Evolutionary conservation across 2,113 vertebrate genomes (phyloP).

Genomic region (Casuarius casuarius): DNA sequence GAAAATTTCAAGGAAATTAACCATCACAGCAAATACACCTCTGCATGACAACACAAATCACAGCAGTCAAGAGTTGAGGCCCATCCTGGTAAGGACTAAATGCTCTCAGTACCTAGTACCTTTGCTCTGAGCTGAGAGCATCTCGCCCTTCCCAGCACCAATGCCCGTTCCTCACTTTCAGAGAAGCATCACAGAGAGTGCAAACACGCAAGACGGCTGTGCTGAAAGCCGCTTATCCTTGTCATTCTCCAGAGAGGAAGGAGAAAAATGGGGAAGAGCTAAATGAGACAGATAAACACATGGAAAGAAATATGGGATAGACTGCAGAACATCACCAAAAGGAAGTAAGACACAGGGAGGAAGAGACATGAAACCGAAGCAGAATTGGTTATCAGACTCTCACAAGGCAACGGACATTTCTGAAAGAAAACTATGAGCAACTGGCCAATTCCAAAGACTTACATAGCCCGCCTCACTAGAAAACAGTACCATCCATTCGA

Average conservation of each 20-base stretch:
- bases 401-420: background rate
- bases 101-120: background rate
- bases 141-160: background rate
- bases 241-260: background rate
- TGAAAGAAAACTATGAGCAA: background rate
- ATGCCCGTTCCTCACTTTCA: background rate
- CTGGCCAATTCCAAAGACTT: too few species aligned
- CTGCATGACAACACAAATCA: background rate
- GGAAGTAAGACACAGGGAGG: background rate
- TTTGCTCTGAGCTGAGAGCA: background rate
- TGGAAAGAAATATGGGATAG: background rate
- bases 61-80: background rate
- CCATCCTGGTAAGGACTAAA: background rate
- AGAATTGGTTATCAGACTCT: background rate
- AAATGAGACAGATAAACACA: background rate
- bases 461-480: background rate
- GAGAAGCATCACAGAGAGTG: background rate
- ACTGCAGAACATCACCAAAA: background rate
- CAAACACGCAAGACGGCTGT: rapidly evolving
- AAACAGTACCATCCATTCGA: background rate
- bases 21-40: background rate
- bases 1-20: background rate
- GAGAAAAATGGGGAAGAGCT: background rate
- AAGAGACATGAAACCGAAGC: background rate
- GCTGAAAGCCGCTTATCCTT: background rate